Percentiles rank a stretch among this genome's conserved stretches.
These are phyloP conservation scores for Nesoenas mayeri DNA, from an alignment of 2,113 vertebrate genomes.

Conservation along the genomic window DNA sequence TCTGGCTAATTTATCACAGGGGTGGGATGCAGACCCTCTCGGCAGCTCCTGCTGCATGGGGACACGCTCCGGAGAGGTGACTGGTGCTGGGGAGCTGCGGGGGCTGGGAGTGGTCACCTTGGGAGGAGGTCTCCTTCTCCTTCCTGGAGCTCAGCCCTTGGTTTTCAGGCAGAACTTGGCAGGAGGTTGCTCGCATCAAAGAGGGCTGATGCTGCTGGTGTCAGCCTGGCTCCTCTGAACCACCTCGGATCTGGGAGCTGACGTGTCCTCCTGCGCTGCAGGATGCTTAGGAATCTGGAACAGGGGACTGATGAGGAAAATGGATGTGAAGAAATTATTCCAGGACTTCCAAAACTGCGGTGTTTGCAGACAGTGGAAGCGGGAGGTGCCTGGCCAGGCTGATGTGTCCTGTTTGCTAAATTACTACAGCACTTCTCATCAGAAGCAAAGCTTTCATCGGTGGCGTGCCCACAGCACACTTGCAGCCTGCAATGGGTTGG, in stretches of 20 bases:
- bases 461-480: fast-evolving
- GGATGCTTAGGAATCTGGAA: fast-evolving
- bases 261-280: neutral
- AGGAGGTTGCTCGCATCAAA: neutral
- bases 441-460: neutral
- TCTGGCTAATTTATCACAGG: slow-evolving; percentile 61
- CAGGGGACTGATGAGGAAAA: neutral
- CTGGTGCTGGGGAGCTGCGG: neutral
- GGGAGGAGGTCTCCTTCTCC: neutral
- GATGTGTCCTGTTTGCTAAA: neutral
- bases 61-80: neutral
- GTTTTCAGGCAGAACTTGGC: neutral
- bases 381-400: neutral
- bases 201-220: neutral
- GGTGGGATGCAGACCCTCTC: neutral
- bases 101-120: fast-evolving
- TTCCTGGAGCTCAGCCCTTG: neutral
- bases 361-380: neutral
- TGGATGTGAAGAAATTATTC: neutral
- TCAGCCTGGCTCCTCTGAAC: neutral
- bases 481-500: neutral
- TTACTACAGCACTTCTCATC: neutral
- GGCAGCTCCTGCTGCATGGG: neutral
- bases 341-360: neutral
- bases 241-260: neutral